phyloP scores from a whole-genome alignment of 2,113 vertebrate genomes.

The Sceloporus undulatus region DNA sequence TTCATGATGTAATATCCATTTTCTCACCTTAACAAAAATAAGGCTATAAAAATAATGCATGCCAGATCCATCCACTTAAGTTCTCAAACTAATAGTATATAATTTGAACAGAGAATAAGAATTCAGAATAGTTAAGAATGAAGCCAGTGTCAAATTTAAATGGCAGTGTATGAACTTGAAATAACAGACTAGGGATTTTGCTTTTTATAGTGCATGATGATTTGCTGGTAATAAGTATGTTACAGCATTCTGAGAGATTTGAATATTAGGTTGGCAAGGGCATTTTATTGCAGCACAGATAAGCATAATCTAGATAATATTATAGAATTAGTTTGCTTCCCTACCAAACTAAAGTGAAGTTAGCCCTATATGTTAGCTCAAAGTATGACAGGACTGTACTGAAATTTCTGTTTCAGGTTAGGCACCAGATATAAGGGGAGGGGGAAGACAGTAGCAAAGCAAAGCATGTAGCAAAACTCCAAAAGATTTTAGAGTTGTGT shows the following conservation, averaged over 20 bases:
- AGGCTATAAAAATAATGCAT: slow-evolving; percentile 9
- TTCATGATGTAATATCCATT: too few relatives aligned
- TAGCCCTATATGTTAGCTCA: neutral
- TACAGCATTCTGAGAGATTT: neutral
- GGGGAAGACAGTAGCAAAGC: neutral
- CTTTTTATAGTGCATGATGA: neutral
- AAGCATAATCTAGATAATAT: neutral
- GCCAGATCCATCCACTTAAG: slow-evolving; percentile 15
- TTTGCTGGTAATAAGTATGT: neutral
- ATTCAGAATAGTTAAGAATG: slow-evolving; percentile 10
- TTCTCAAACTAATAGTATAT: slow-evolving; percentile 11
- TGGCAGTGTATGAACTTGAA: neutral
- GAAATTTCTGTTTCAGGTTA: neutral
- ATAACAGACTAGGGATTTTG: slow-evolving; percentile 7
- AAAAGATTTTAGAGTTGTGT: neutral
- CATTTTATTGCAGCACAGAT: neutral
- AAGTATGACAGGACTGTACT: neutral
- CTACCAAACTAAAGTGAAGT: neutral
- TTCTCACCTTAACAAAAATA: neutral
- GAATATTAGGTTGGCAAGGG: neutral
- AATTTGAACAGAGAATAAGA: slow-evolving; percentile 12
- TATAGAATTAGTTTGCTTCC: neutral
- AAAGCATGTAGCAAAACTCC: neutral
- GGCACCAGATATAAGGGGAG: neutral
- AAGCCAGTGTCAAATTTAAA: slow-evolving; percentile 10